Conservation (phyloP, 2,888 invertebrate species). For the Drosophila peninsularis region DNA sequence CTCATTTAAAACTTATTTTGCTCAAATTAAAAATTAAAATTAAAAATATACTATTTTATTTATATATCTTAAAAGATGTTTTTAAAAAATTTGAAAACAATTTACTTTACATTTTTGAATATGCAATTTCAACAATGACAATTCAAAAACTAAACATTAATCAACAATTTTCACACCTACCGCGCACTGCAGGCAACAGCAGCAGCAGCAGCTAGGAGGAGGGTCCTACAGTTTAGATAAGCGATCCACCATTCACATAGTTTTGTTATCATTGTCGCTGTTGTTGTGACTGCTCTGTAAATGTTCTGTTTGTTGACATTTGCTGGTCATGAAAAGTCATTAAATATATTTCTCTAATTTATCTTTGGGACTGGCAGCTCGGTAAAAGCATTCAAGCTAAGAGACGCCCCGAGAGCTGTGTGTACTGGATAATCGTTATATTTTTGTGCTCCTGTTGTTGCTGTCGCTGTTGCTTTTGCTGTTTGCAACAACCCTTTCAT, state of each 20-base stretch:
- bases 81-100: too few species aligned
- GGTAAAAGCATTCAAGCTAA: constrained; percentile 61
- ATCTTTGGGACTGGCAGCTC: constrained; percentile 64
- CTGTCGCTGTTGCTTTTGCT: constrained; percentile 9
- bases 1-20: too few species aligned
- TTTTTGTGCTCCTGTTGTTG: constrained; percentile 1
- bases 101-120: constrained; percentile 19
- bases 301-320: constrained; percentile 75
- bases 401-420: constrained; percentile 29
- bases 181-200: constrained; percentile 10
- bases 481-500: constrained; percentile 53
- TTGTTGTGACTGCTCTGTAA: constrained; percentile 61
- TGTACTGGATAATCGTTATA: constrained; percentile 6
- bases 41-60: background rate
- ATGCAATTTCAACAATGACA: constrained; percentile 50
- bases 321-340: constrained; percentile 79
- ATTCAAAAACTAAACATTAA: constrained; percentile 67
- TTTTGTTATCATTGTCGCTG: constrained; percentile 51
- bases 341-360: constrained; percentile 75
- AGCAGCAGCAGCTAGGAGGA: constrained; percentile 9
- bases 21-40: too few species aligned
- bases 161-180: constrained; percentile 79
- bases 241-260: constrained; percentile 40
- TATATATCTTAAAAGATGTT: too few species aligned
- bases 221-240: constrained; percentile 30